Percentiles rank a stretch among this genome's conserved stretches.
phyloP scores from a whole-genome alignment of 2,888 invertebrate species.

The Epinotia nisella region DNA sequence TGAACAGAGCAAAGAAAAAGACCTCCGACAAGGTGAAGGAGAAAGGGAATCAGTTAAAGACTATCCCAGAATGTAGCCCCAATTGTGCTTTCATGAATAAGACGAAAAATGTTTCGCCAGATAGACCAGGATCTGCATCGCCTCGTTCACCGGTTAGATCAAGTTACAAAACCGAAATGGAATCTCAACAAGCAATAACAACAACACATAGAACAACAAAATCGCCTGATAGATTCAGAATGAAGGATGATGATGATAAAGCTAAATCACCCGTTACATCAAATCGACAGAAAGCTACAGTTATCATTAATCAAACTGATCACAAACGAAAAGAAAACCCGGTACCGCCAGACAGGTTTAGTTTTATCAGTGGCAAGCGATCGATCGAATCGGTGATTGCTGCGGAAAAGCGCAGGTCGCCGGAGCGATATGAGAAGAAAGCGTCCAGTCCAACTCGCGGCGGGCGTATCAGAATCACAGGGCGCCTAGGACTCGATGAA shows the following conservation, averaged over 20 bases:
- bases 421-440: neutral
- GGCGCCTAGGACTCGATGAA: conserved; percentile 65
- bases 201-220: neutral
- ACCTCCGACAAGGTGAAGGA: conserved; percentile 41
- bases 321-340: neutral
- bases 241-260: neutral
- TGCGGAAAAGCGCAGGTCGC: neutral
- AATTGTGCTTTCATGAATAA: conserved; percentile 22
- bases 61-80: conserved; percentile 31
- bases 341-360: neutral
- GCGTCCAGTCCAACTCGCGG: neutral
- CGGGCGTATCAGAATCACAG: conserved; percentile 66
- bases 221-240: conserved; percentile 7
- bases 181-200: neutral
- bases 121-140: conserved; percentile 2
- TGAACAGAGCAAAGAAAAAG: conserved; percentile 54
- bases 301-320: neutral
- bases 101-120: neutral
- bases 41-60: conserved; percentile 27
- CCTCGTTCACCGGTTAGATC: conserved; percentile 7
- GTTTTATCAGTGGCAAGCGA: neutral
- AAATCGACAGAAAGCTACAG: conserved; percentile 8
- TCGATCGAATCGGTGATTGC: conserved; percentile 25
- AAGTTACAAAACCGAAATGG: neutral
- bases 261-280: neutral